Percentiles rank a stretch among this genome's conserved stretches.
These are phyloP conservation scores for Eurystomus gularis DNA, from an alignment of 2,113 vertebrate species.

Conservation along the genomic window DNA sequence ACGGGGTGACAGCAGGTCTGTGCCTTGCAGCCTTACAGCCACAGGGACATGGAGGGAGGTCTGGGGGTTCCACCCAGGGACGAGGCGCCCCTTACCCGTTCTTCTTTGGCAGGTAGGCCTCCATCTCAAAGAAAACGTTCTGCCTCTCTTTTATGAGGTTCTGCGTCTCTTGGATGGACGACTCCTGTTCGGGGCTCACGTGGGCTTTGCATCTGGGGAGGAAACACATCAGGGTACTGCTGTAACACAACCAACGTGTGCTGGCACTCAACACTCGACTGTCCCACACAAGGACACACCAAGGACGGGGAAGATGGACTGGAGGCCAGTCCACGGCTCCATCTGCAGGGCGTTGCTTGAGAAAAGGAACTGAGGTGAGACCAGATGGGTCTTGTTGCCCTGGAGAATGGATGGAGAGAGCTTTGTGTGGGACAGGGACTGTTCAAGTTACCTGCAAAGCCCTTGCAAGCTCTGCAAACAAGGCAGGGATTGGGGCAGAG, in stretches of 20 bases:
- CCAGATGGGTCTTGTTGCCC: background rate
- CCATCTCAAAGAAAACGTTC: slow-evolving; percentile 91
- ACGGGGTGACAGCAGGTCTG: background rate
- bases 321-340: background rate
- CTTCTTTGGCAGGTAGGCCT: slow-evolving; percentile 92
- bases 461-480: background rate
- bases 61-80: background rate
- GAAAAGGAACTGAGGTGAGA: background rate
- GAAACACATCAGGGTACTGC: background rate
- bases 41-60: background rate
- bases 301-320: background rate
- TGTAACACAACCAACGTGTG: background rate
- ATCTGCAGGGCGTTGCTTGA: background rate
- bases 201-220: slow-evolving; percentile 76
- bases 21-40: background rate
- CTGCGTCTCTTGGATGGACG: slow-evolving; percentile 75
- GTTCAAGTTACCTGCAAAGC: background rate
- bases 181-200: slow-evolving; percentile 50
- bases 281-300: background rate
- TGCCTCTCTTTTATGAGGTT: slow-evolving; percentile 82
- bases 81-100: slow-evolving; percentile 80
- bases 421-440: background rate
- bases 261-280: background rate
- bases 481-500: background rate
- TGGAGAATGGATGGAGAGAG: background rate